Percentiles rank a stretch among this genome's conserved stretches.
These are phyloP conservation scores for Brachypalpus laphriformis DNA, from an alignment of 2,888 invertebrate genomes.

Conservation along the genomic window DNA sequence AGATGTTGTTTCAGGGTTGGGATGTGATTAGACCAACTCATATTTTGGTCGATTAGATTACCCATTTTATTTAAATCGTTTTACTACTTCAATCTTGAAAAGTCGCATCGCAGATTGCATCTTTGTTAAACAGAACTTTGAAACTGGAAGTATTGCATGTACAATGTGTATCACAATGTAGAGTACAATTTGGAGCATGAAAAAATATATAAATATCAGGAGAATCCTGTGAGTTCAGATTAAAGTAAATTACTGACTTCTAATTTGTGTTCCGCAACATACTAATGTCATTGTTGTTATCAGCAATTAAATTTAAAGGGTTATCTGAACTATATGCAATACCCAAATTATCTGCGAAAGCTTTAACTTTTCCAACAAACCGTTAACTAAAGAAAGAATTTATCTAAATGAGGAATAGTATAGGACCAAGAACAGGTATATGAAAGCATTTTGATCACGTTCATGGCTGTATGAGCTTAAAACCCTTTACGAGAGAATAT, in stretches of 20 bases:
- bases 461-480: neutral
- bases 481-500: too few species aligned
- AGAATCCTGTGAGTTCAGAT: neutral
- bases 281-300: neutral
- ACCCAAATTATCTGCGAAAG: neutral
- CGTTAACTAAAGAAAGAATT: neutral
- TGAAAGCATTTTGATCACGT: too few species aligned
- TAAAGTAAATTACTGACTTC: neutral
- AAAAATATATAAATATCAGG: neutral
- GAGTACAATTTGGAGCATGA: neutral
- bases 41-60: too few species aligned
- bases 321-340: neutral
- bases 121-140: neutral
- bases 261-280: neutral
- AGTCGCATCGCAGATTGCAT: neutral
- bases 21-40: too few species aligned
- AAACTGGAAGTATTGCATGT: neutral
- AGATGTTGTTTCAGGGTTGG: too few species aligned
- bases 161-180: neutral
- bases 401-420: neutral
- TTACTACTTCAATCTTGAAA: neutral
- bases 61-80: neutral
- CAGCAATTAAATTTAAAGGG: neutral
- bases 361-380: neutral
- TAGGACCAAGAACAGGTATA: neutral